Base-by-base conservation (phyloP, 2,113 vertebrate genomes). In the Ondatra zibethicus region DNA sequence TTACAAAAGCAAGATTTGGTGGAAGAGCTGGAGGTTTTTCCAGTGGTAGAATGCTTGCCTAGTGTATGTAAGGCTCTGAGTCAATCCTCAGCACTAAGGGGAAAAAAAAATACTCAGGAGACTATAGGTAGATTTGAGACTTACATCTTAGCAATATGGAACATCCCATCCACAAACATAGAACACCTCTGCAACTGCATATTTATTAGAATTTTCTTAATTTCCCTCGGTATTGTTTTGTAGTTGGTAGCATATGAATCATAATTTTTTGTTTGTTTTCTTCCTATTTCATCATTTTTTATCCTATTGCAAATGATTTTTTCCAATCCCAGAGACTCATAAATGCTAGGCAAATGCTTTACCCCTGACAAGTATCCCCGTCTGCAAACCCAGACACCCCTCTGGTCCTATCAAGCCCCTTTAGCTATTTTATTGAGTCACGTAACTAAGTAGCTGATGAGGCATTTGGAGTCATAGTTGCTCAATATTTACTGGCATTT, bases 101-200 rank as follows among this genome's bases (percentile, higher is more conserved):
- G 2, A 25, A 73, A 5, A 25, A 73, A 73, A 73, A 73, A 25
- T 23, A 10, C 7, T 9, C 31, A 9, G 19, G 29, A 47, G 85
- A n/a, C 19, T 87, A 36, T n/a, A 36, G 45, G 29, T 16, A 19
- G 25, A 70, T 23, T 50, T 68, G 61, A 63, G 21, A 52, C 33
- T 9, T 16, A 52, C 25, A 2, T 68, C 5, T 47, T 47, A 66
- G 61, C 47, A 33, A 36, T 36, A 36, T 1, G 45, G 5, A 47
- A 2, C 14, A 45, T 33, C 27, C 25, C 3, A 16, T 33, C 58
- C 58, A 31, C n/a, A 63, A 63, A 63, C 55, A 63, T 29, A 29
- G n/a, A 3, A 3, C 36, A n/a, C 33, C 21, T 5, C 10, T 17
- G 4, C 11, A 39, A 25, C 27, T 8, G n/a, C 5, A 8, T 4